A percentile compares a stretch with the other conserved stretches of the same genome.
Conservation (phyloP, 2,797 vertebrate genomes). For the Clamator glandarius region DNA sequence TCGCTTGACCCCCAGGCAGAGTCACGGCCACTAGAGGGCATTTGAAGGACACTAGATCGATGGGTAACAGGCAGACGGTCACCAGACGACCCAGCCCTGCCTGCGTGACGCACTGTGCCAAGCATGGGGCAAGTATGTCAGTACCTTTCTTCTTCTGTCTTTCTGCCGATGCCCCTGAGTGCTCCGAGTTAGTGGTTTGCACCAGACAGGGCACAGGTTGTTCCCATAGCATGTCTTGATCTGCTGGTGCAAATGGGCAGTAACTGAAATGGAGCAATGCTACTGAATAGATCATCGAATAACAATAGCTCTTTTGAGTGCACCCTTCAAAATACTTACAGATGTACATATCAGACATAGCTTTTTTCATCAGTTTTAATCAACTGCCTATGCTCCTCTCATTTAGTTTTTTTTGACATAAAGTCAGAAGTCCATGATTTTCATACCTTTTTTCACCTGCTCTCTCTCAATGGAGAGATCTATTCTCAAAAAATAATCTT, state of each 20-base stretch:
- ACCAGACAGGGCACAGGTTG: background rate
- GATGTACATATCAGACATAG: background rate
- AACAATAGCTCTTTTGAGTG: background rate
- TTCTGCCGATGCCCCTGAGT: background rate
- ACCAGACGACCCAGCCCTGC: background rate
- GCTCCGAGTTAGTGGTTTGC: background rate
- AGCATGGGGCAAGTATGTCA: background rate
- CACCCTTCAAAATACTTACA: background rate
- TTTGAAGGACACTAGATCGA: slow-evolving; percentile 71
- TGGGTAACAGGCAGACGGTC: background rate
- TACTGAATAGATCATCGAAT: background rate
- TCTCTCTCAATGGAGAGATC: background rate
- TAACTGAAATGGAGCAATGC: background rate
- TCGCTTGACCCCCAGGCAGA: background rate
- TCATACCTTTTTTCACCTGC: background rate
- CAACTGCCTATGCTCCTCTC: background rate
- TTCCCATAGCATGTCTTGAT: background rate
- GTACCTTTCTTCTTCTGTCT: background rate
- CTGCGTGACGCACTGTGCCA: background rate
- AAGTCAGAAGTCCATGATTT: background rate
- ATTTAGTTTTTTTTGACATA: background rate
- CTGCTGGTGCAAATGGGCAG: background rate
- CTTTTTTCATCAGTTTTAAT: background rate
- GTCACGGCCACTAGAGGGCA: slow-evolving; percentile 73
- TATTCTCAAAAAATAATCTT: background rate